phyloP scores from a whole-genome alignment of 1,140 invertebrate species.

The Saccostrea glomerata region DNA sequence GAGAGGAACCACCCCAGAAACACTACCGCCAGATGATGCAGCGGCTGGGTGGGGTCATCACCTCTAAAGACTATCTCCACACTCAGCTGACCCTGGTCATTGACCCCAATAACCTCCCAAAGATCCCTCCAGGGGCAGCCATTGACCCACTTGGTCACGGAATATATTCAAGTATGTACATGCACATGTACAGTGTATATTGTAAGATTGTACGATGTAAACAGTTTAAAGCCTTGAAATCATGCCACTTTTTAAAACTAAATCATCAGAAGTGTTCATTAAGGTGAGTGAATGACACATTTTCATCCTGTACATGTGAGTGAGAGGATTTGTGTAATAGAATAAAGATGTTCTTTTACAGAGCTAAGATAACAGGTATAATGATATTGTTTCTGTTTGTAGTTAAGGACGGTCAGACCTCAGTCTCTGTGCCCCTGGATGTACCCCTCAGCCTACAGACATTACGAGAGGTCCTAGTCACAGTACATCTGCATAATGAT shows the following conservation, averaged over 20 bases:
- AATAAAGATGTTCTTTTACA: too few relatives aligned
- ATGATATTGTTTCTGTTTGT: not conserved
- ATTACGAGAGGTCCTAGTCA: too few relatives aligned
- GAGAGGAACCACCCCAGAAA: conserved; percentile 69
- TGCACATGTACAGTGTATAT: too few relatives aligned
- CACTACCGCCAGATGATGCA: conserved; percentile 69
- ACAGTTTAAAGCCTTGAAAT: too few relatives aligned
- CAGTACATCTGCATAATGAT: too few relatives aligned
- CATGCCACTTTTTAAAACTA: too few relatives aligned
- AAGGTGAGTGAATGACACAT: too few relatives aligned
- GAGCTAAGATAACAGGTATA: too few relatives aligned
- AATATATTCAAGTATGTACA: conserved; percentile 69
- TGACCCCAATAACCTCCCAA: conserved; percentile 55
- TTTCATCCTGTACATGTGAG: too few relatives aligned
- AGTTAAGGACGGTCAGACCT: conserved; percentile 61
- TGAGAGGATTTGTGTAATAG: too few relatives aligned
- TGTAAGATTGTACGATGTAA: too few relatives aligned
- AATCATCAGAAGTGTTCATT: too few relatives aligned
- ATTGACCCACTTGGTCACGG: conserved; percentile 74
- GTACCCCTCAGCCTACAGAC: conserved; percentile 67
- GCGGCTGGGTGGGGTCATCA: conserved; percentile 67
- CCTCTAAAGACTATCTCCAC: conserved; percentile 73
- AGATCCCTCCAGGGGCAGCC: conserved; percentile 68
- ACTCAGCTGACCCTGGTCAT: conserved; percentile 69
- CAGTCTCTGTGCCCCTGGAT: conserved; percentile 76